These are phyloP conservation scores for Tadarida brasiliensis DNA, from an alignment of 2,797 vertebrate species.

Conservation along the genomic window DNA sequence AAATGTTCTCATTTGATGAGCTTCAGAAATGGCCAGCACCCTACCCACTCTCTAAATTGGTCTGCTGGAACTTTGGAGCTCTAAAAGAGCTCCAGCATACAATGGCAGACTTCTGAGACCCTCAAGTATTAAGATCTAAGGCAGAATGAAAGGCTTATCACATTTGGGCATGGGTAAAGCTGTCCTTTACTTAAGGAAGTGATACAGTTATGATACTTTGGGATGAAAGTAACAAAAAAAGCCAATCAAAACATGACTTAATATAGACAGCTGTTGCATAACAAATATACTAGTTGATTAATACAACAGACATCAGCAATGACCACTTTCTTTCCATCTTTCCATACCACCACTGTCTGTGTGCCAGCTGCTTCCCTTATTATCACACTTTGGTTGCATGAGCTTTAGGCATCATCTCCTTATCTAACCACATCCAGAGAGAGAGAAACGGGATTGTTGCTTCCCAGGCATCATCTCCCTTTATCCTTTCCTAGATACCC, in stretches of 20 bases:
- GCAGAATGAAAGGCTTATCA: background rate
- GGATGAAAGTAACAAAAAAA: background rate
- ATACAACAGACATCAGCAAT: background rate
- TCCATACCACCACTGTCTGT: background rate
- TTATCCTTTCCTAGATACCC: background rate
- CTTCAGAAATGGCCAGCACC: constrained; percentile 35
- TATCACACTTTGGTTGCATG: background rate
- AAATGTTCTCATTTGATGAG: constrained; percentile 14
- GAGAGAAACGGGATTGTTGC: background rate
- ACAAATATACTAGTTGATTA: constrained; percentile 4
- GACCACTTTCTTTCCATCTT: background rate
- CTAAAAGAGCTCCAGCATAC: constrained; percentile 42
- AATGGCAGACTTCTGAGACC: background rate
- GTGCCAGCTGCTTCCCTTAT: background rate
- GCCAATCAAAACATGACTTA: background rate
- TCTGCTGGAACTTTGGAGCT: background rate
- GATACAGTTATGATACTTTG: background rate
- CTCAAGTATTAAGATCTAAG: background rate
- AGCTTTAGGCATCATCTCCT: background rate
- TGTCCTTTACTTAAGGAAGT: background rate
- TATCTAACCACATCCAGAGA: background rate
- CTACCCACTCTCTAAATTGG: constrained; percentile 26
- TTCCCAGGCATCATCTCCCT: background rate
- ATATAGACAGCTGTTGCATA: background rate
- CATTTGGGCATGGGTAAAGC: background rate